Conservation (phyloP, 2,797 vertebrate species). For the Manis javanica region DNA sequence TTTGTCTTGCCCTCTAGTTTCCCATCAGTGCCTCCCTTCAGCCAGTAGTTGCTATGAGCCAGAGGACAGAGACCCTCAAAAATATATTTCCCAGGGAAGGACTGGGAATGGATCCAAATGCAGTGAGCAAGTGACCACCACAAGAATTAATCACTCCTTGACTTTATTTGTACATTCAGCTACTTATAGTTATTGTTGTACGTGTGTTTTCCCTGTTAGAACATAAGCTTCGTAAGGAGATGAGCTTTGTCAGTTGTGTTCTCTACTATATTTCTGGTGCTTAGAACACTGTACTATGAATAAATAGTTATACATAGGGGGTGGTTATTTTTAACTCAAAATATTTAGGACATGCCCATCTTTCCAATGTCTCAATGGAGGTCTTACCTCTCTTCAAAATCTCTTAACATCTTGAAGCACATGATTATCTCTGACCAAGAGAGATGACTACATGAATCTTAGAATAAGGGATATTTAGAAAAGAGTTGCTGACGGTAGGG, state of each 20-base stretch:
- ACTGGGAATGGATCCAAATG: neutral
- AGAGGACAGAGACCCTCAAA: neutral
- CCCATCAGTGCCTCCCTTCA: neutral
- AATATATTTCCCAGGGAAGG: neutral
- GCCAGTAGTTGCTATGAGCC: neutral
- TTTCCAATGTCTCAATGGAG: neutral
- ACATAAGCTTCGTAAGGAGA: neutral
- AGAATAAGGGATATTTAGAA: neutral
- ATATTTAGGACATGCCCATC: neutral
- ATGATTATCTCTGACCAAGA: neutral
- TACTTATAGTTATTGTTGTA: neutral
- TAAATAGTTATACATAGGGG: neutral
- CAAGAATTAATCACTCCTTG: neutral
- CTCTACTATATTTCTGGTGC: neutral
- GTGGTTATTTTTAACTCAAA: neutral
- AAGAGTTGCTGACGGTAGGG: neutral
- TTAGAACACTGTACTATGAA: neutral
- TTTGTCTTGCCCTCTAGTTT: neutral
- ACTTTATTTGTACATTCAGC: neutral
- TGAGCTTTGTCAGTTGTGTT: neutral
- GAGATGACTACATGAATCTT: neutral
- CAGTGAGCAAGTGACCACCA: neutral
- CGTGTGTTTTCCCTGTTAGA: neutral
- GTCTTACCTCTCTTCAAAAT: neutral
- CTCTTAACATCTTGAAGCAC: neutral